A percentile compares a stretch with the other conserved stretches of the same genome.
These are phyloP conservation scores for Tenrec ecaudatus DNA, from an alignment of 2,113 vertebrate genomes.

Conservation along the genomic window DNA sequence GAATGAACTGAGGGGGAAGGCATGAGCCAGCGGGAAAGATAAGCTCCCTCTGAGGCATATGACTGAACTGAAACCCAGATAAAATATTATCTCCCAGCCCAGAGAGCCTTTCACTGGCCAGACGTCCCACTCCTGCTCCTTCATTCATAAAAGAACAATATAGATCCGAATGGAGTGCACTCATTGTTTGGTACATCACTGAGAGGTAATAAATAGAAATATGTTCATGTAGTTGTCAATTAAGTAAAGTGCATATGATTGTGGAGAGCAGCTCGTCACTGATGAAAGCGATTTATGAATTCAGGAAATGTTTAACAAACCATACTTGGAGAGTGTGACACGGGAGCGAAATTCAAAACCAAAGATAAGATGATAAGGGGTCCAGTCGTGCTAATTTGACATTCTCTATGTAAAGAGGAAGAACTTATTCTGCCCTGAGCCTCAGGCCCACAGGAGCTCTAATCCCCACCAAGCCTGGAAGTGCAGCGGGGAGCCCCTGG, in stretches of 20 bases:
- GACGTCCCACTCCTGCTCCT: conserved; percentile 25
- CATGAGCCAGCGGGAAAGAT: conserved; percentile 35
- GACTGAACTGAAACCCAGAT: conserved; percentile 65
- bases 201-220: neutral
- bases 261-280: neutral
- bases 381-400: neutral
- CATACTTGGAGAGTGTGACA: neutral
- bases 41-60: conserved; percentile 55
- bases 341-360: conserved; percentile 3
- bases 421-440: neutral
- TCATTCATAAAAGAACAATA: conserved; percentile 72
- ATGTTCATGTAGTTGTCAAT: neutral
- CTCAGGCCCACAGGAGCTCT: neutral
- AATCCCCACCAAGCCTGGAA: neutral
- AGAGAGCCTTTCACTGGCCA: neutral
- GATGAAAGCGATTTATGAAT: neutral
- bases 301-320: neutral
- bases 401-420: neutral
- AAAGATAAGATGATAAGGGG: neutral
- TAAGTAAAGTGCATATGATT: neutral
- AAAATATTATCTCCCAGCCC: conserved; percentile 54
- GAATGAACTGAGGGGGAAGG: neutral
- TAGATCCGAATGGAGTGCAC: neutral
- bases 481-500: neutral
- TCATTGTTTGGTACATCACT: neutral